Conservation (phyloP, 1,140 invertebrate genomes). For the Papilio dardanus region DNA sequence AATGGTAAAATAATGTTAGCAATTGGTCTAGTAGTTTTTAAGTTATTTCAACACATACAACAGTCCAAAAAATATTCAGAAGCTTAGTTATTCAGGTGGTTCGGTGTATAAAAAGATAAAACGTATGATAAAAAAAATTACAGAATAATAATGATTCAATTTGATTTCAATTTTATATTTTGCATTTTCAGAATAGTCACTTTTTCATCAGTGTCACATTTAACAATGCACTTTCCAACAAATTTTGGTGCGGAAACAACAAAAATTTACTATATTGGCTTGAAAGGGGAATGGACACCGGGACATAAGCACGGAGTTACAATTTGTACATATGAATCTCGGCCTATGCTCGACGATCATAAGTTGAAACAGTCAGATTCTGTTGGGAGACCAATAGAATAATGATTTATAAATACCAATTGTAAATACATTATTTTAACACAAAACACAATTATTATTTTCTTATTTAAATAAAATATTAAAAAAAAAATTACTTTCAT, state of each 20-base stretch:
- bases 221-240: conserved; percentile 94
- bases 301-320: conserved; percentile 93
- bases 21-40: too few species aligned
- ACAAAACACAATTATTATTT: too few species aligned
- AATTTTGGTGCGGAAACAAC: conserved; percentile 94
- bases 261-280: conserved; percentile 95
- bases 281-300: conserved; percentile 95
- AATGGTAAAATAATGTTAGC: too few species aligned
- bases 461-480: too few species aligned
- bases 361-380: conserved; percentile 87
- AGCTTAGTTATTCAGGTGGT: too few species aligned
- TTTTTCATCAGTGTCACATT: conserved; percentile 93
- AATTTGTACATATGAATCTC: conserved; percentile 94
- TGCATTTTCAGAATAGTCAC: conserved; percentile 89
- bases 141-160: too few species aligned
- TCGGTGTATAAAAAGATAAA: too few species aligned
- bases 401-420: conserved; percentile 16
- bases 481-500: too few species aligned
- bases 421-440: conserved; percentile 1
- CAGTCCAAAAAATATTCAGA: too few species aligned
- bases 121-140: too few species aligned
- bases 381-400: conserved; percentile 80
- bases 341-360: conserved; percentile 93
- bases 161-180: too few species aligned
- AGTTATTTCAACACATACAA: too few species aligned